Conservation (phyloP, 2,113 vertebrate species). For the Cairina moschata region DNA sequence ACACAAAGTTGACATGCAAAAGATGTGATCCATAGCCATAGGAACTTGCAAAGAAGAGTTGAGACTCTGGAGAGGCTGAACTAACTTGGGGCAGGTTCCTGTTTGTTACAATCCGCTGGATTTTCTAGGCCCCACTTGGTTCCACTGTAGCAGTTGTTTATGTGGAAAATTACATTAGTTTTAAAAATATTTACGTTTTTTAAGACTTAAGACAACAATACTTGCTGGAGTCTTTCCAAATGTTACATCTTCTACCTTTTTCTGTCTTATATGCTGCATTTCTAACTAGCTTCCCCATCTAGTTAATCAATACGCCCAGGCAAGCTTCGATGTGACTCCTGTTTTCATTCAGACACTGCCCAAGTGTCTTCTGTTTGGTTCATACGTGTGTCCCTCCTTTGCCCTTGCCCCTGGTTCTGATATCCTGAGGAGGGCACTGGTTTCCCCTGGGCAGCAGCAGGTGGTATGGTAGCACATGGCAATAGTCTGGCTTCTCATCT, state of each 20-base stretch:
- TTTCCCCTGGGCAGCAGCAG: background rate
- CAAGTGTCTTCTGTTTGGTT: background rate
- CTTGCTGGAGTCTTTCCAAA: background rate
- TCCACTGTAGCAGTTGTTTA: background rate
- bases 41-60: background rate
- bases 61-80: background rate
- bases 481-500: background rate
- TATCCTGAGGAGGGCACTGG: background rate
- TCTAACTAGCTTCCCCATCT: background rate
- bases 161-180: background rate
- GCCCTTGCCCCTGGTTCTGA: background rate
- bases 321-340: background rate
- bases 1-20: background rate
- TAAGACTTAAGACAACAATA: too few species aligned
- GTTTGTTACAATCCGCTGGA: background rate
- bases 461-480: background rate
- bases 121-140: background rate
- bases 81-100: background rate
- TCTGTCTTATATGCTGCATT: background rate
- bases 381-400: too few species aligned
- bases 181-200: background rate
- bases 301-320: background rate
- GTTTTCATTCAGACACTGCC: background rate
- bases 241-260: background rate
- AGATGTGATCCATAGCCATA: background rate